These are phyloP conservation scores for Poeciliopsis turrubarensis DNA, from an alignment of 2,113 vertebrate genomes.

Conservation along the genomic window DNA sequence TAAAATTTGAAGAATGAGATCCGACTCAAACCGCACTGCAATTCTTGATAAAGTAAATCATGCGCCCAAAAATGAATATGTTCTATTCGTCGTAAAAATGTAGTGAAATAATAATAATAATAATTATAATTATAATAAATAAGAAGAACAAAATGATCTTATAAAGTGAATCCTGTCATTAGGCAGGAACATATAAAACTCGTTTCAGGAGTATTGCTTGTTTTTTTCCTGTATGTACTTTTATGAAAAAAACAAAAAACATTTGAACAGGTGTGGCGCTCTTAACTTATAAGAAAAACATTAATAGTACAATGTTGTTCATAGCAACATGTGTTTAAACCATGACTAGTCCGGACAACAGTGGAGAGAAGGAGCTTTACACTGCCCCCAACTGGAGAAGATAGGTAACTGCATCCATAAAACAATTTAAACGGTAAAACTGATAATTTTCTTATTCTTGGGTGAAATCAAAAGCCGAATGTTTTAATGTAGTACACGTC, in stretches of 20 bases:
- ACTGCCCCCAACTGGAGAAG: constrained; percentile 49
- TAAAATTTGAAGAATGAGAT: constrained; percentile 19
- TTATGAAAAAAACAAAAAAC: not conserved
- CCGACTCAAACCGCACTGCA: not conserved
- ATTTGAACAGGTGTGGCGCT: not conserved
- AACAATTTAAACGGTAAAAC: not conserved
- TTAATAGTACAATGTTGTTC: not conserved
- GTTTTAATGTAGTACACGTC: not conserved
- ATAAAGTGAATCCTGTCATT: no score
- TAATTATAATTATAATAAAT: no score
- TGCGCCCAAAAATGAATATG: no score
- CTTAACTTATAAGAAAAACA: not conserved
- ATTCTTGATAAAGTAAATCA: no score
- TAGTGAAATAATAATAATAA: no score
- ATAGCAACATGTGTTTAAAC: not conserved
- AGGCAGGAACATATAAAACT: not conserved
- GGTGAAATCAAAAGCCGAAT: not conserved
- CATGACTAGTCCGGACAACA: not conserved
- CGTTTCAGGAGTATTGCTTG: not conserved
- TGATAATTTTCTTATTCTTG: not conserved
- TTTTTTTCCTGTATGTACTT: not conserved
- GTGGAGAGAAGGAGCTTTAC: constrained; percentile 14
- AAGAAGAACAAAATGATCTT: no score
- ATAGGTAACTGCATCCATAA: constrained; percentile 24
- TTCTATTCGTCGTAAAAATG: no score